A percentile compares a stretch with the other conserved stretches of the same genome.
phyloP scores from a whole-genome alignment of 2,888 invertebrate species.

The Pemphredon lugubris region DNA sequence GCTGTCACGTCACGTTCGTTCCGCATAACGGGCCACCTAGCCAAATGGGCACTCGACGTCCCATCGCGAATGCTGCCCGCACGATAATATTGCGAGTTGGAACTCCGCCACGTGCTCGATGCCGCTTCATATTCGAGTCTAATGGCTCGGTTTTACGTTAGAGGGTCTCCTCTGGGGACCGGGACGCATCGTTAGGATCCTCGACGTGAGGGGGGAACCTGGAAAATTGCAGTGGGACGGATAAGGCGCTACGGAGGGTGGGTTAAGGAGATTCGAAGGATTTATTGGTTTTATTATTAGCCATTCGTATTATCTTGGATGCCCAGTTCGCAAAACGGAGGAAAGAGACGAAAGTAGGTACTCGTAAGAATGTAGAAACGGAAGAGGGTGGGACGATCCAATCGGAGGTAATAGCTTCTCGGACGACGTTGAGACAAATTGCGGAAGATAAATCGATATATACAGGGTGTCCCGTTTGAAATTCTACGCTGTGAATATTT shows the following conservation, averaged over 20 bases:
- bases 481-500: no score
- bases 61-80: conserved; percentile 21
- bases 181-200: conserved; percentile 37
- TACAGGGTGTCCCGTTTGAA: no score
- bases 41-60: conserved; percentile 55
- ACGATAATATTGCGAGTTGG: conserved; percentile 39
- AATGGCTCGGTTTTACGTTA: no score
- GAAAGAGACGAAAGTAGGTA: no score
- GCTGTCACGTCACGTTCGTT: conserved; percentile 59
- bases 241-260: neutral
- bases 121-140: conserved; percentile 47
- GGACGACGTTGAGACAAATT: no score
- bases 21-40: conserved; percentile 62
- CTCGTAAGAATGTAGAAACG: no score
- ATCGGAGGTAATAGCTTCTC: no score
- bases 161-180: conserved; percentile 31
- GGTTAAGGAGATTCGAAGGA: neutral
- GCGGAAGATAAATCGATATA: no score
- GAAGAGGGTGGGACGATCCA: no score
- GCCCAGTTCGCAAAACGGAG: neutral
- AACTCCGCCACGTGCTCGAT: conserved; percentile 10
- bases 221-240: neutral
- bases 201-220: neutral
- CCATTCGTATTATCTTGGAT: neutral
- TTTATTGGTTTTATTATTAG: neutral